Evolutionary conservation across 2,113 vertebrate species (phyloP).

Genomic region (Buteo buteo): DNA sequence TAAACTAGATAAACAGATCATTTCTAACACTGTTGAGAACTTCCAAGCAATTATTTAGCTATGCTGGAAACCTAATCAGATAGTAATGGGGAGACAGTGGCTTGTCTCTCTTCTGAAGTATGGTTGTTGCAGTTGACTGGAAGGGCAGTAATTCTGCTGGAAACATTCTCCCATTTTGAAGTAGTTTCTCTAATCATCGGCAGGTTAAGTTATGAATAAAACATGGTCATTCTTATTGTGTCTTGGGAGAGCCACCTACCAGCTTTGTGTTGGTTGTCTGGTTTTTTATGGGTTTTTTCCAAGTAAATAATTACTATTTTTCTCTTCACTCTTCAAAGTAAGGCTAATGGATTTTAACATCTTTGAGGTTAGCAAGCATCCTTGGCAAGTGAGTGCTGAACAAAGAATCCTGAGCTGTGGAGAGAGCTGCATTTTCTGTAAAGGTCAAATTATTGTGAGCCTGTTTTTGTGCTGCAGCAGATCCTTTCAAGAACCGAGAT

Average conservation of each 20-base stretch:
- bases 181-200: not conserved
- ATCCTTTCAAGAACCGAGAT: slow-evolving; percentile 17
- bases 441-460: slow-evolving; percentile 14
- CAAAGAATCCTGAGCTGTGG: not conserved
- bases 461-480: not conserved
- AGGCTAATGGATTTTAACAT: not conserved
- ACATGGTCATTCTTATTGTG: not conserved
- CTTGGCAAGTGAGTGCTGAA: not conserved
- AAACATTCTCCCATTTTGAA: not conserved
- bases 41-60: not conserved
- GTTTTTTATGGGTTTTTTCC: fast-evolving
- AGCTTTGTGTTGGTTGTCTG: not conserved
- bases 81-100: not conserved
- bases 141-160: not conserved
- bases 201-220: not conserved
- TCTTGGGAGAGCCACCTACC: not conserved
- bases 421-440: not conserved
- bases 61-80: not conserved
- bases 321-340: not conserved
- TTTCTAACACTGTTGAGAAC: not conserved
- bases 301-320: not conserved
- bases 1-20: not conserved
- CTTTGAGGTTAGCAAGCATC: not conserved
- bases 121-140: not conserved
- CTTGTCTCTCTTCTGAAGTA: not conserved